These are phyloP conservation scores for Heterochromis multidens DNA, from an alignment of 2,113 vertebrate species.

Conservation along the genomic window DNA sequence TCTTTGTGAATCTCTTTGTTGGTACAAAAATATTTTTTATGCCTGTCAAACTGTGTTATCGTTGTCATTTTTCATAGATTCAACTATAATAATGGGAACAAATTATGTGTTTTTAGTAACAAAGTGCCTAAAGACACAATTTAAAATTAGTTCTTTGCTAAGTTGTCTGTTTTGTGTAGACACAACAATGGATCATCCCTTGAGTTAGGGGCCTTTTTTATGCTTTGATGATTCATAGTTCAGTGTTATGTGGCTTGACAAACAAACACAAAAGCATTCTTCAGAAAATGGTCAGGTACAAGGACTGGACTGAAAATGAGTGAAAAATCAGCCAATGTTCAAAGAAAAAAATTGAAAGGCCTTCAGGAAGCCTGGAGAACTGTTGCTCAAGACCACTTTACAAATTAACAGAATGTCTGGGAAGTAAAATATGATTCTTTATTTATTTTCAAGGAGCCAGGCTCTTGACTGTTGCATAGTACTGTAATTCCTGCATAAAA, in stretches of 20 bases:
- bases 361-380: background rate
- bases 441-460: background rate
- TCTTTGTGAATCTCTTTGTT: too few species aligned
- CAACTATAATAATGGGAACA: background rate
- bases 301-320: background rate
- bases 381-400: background rate
- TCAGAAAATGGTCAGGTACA: background rate
- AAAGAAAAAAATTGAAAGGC: background rate
- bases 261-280: background rate
- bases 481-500: background rate
- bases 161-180: background rate
- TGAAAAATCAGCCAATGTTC: background rate
- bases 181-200: background rate
- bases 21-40: too few species aligned
- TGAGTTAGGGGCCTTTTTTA: background rate
- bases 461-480: background rate
- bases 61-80: background rate
- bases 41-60: too few species aligned
- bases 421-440: accelerated
- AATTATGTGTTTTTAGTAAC: background rate
- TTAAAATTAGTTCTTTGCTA: background rate
- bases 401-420: background rate
- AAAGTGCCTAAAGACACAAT: background rate
- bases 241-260: background rate
- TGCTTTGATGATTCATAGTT: background rate